Base-by-base conservation (phyloP, 2,888 invertebrate genomes). In the Dioctria rufipes region DNA sequence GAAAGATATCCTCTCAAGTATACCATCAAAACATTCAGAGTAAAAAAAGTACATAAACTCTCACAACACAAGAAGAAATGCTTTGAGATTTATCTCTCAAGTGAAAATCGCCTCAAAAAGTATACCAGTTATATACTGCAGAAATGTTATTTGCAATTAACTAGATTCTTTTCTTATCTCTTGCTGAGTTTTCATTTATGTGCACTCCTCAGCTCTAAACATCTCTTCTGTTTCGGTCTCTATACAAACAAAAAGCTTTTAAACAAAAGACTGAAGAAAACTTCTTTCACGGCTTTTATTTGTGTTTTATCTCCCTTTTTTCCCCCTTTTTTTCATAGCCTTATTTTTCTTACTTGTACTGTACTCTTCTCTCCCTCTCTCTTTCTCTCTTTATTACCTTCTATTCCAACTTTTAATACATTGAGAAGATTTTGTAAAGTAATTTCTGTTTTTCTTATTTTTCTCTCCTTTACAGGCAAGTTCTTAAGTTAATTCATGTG, bases 401-500 rank as follows among this genome's bases (percentile, higher is more conserved):
- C 58, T 25, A 25, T 25, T 25, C 25, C 25, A 60, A 25, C 73
- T 73, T 58, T 73, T 73, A 73, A 73, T 73, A 73, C 73, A 60
- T 73, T 58, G 73, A 73, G 73, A 54, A 73, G 73, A 73, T 73
- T 73, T 42, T 73, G 73, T 73, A 58, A 73, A 73, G 73, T 73
- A 73, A 58, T 73, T 73, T 54, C 13, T 71, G 49, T 73, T 73
- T 73, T 73, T 73, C 73, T 73, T 73, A 60, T 43, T 54, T 73
- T 75, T 25, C 25, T 25, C 54, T n/a, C 66, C 40, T 58, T 40
- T 69, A 66, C 46, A 58, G 58, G 63, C 25, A 66, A 81, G 42
- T 81, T 81, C 71, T 80, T 81, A 81, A 81, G 81, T 81, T 81
- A 71, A 81, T 81, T 81, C 81, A 71, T 78, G 77, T 71, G 81